Percentiles rank a stretch among this genome's conserved stretches.
These are phyloP conservation scores for Mellilla xanthometata DNA, from an alignment of 2,888 invertebrate species.

Conservation along the genomic window DNA sequence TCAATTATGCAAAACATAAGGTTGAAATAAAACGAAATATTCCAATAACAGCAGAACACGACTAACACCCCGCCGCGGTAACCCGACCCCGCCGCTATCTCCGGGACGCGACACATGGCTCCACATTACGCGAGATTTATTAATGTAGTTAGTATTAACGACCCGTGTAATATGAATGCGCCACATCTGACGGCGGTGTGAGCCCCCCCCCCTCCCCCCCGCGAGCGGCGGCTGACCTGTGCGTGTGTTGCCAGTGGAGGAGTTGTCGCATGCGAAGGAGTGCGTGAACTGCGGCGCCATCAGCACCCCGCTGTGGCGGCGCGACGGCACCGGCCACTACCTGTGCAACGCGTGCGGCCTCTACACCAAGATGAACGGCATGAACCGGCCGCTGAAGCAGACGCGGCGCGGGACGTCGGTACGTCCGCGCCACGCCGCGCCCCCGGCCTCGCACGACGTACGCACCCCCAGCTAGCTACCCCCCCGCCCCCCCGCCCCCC, in stretches of 20 bases:
- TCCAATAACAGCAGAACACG: too few species aligned
- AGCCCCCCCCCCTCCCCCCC: neutral
- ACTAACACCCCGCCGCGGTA: too few species aligned
- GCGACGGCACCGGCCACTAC: conserved; percentile 99
- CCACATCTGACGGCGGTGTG: too few species aligned
- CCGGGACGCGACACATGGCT: too few species aligned
- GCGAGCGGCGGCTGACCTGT: conserved; percentile 17
- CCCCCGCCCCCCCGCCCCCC: conserved; percentile 30
- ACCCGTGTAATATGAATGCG: too few species aligned
- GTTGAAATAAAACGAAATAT: too few species aligned
- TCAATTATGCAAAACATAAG: too few species aligned
- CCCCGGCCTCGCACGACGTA: conserved; percentile 58
- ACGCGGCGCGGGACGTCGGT: conserved; percentile 99
- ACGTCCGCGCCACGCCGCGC: conserved; percentile 84
- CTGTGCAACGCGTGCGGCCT: conserved; percentile 99
- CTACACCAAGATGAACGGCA: conserved; percentile 99
- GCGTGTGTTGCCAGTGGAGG: conserved; percentile 74
- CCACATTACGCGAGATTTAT: too few species aligned
- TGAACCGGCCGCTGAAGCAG: conserved; percentile 98
- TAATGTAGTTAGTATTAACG: too few species aligned
- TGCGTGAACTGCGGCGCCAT: conserved; percentile 99
- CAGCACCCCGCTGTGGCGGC: conserved; percentile 98
- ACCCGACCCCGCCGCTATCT: too few species aligned
- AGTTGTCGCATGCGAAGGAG: conserved; percentile 95
- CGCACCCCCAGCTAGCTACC: conserved; percentile 52